A percentile compares a stretch with the other conserved stretches of the same genome.
Evolutionary conservation across 2,888 invertebrate genomes (phyloP).

Genomic region (Pachymerium ferrugineum): DNA sequence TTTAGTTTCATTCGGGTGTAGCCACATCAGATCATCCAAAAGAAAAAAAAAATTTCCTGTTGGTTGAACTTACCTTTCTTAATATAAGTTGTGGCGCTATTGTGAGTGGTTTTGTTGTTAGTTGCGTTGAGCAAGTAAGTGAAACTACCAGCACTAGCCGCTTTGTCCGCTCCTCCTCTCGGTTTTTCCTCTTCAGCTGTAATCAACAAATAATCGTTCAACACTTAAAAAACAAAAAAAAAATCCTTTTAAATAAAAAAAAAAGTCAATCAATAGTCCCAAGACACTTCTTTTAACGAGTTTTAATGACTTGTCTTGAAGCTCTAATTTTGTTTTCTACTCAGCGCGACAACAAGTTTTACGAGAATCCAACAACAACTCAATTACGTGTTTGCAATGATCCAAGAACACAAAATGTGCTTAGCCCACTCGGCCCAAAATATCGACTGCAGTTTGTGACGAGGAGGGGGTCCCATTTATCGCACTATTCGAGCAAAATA

Average conservation of each 20-base stretch:
- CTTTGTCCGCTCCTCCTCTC: conserved; percentile 20
- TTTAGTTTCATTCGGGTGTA: not conserved
- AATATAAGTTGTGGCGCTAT: not conserved
- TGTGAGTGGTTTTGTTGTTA: conserved; percentile 5
- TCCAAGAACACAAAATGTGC: too few species aligned
- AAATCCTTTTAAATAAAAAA: not conserved
- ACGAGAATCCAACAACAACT: too few species aligned
- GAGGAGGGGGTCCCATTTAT: too few species aligned
- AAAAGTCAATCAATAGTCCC: not conserved
- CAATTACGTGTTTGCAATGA: too few species aligned
- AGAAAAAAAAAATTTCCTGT: not conserved
- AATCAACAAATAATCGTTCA: not conserved
- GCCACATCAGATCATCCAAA: not conserved
- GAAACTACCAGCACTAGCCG: conserved; percentile 35
- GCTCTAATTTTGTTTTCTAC: too few species aligned
- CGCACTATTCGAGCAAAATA: too few species aligned
- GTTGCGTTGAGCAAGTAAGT: conserved; percentile 34
- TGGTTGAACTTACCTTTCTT: conserved; percentile 5
- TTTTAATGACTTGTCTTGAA: too few species aligned
- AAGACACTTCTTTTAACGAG: too few species aligned
- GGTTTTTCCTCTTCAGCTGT: not conserved
- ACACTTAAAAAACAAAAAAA: not conserved
- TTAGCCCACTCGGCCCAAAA: too few species aligned
- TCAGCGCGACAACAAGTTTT: too few species aligned
- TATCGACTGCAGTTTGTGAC: too few species aligned